These are phyloP conservation scores for Pseudomyrmex gracilis DNA, from an alignment of 1,140 invertebrate genomes.

Conservation along the genomic window DNA sequence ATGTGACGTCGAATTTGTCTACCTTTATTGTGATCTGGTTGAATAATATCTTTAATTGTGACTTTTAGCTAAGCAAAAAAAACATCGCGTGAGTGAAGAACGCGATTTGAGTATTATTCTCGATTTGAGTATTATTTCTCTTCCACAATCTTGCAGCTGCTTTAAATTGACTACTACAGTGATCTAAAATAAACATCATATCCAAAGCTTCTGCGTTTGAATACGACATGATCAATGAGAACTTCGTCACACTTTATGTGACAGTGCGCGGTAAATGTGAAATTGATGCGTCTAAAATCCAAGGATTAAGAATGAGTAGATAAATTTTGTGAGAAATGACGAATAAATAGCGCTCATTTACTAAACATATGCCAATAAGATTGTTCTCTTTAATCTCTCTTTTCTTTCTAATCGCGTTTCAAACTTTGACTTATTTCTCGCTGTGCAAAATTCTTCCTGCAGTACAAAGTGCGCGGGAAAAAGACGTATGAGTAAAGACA, in stretches of 20 bases:
- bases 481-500: slow-evolving; percentile 43
- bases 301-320: slow-evolving; percentile 48
- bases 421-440: slow-evolving; percentile 48
- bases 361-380: slow-evolving; percentile 50
- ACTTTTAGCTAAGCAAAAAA: slow-evolving; percentile 3
- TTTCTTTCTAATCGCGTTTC: slow-evolving; percentile 17
- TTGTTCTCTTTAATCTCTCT: too few species aligned
- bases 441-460: slow-evolving; percentile 26
- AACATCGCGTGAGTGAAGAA: not conserved
- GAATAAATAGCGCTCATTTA: slow-evolving; percentile 45
- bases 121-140: too few species aligned
- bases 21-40: slow-evolving; percentile 1
- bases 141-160: slow-evolving; percentile 5
- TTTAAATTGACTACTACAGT: not conserved
- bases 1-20: slow-evolving; percentile 1
- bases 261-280: too few species aligned
- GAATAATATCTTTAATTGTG: slow-evolving; percentile 4
- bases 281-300: too few species aligned
- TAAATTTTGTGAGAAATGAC: slow-evolving; percentile 53
- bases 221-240: not conserved
- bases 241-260: too few species aligned
- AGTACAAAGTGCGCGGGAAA: slow-evolving; percentile 37
- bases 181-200: not conserved
- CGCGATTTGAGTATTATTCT: not conserved
- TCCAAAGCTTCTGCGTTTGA: not conserved